A percentile compares a stretch with the other conserved stretches of the same genome.
Evolutionary conservation across 2,797 vertebrate species (phyloP).

Genomic region (Xiphophorus birchmanni): DNA sequence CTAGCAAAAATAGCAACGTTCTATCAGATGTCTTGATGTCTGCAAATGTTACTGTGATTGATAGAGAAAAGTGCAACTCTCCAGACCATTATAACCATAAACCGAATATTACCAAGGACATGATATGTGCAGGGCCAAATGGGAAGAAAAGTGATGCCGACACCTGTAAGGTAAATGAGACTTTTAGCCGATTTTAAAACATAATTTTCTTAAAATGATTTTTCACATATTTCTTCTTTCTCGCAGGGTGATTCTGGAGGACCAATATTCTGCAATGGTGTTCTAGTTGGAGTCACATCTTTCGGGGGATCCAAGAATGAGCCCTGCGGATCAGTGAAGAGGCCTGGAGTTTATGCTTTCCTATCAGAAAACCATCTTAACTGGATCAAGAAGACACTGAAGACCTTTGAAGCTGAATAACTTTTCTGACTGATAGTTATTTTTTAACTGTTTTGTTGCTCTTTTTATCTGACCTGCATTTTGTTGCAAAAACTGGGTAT

Average conservation of each 20-base stretch:
- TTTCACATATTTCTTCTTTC: not conserved
- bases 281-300: conserved; percentile 60
- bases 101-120: conserved; percentile 52
- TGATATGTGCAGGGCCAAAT: conserved; percentile 73
- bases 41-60: conserved; percentile 67
- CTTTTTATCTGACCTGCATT: not conserved
- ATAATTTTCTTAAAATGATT: not conserved
- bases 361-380: conserved; percentile 44
- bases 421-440: not conserved
- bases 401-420: conserved; percentile 15
- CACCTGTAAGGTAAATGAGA: conserved; percentile 55
- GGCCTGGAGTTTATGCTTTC: conserved; percentile 63
- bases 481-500: not conserved
- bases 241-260: conserved; percentile 78
- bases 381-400: conserved; percentile 59
- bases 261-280: conserved; percentile 61
- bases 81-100: conserved; percentile 37
- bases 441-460: not conserved
- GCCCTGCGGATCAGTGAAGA: conserved; percentile 10
- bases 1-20: fast-evolving
- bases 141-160: conserved; percentile 2
- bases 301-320: not conserved
- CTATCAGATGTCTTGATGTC: conserved; percentile 68
- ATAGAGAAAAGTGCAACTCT: conserved; percentile 67
- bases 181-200: not conserved